Conservation (phyloP, 2,113 vertebrate species). For the Charadrius vociferus region DNA sequence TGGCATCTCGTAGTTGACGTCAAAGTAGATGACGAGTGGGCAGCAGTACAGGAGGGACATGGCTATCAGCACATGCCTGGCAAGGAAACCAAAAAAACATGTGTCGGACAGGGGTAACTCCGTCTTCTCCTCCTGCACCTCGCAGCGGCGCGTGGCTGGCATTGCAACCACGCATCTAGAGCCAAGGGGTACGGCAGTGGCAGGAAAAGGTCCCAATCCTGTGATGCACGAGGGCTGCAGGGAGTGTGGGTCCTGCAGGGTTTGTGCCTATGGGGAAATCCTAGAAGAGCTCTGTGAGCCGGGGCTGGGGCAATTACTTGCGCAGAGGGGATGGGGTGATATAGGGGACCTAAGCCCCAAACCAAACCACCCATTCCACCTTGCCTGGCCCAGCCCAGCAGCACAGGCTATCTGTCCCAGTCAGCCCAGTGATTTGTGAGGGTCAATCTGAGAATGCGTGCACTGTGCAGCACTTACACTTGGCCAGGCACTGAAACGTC, state of each 20-base stretch:
- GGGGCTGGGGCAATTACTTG: accelerated
- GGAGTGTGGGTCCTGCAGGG: neutral
- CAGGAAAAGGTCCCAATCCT: neutral
- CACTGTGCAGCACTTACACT: neutral
- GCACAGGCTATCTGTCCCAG: neutral
- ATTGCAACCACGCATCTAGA: neutral
- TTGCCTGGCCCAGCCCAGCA: neutral
- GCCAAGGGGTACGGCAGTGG: neutral
- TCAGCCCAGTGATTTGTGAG: neutral
- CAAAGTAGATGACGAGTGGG: constrained; percentile 83
- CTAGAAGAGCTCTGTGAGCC: neutral
- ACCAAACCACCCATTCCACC: neutral
- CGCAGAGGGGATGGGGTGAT: neutral
- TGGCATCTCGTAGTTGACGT: constrained; percentile 83
- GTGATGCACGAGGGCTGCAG: accelerated
- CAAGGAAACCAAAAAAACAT: neutral
- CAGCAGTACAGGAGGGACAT: constrained; percentile 83
- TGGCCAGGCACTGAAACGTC: neutral
- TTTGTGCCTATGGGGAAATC: neutral
- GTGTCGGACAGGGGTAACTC: neutral
- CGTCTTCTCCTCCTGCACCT: neutral
- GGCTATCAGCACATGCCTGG: constrained; percentile 92
- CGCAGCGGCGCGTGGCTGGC: neutral
- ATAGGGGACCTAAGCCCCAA: neutral
- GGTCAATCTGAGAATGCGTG: accelerated